phyloP scores from a whole-genome alignment of 2,113 vertebrate species.

The Zeus faber region DNA sequence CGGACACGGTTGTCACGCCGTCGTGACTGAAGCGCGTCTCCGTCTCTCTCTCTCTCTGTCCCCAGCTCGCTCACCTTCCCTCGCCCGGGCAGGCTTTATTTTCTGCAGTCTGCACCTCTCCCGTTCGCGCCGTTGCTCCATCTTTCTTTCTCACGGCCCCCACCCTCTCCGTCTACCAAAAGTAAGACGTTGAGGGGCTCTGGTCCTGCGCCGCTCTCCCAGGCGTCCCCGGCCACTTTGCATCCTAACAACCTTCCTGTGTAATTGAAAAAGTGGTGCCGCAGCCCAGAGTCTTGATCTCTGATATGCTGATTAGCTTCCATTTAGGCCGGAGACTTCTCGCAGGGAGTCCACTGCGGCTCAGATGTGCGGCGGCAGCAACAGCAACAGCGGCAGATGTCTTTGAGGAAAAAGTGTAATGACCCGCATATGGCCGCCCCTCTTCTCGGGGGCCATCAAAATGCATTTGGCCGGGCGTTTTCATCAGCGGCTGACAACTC shows the following conservation, averaged over 20 bases:
- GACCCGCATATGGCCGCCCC: slow-evolving; percentile 61
- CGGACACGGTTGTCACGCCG: too few relatives aligned
- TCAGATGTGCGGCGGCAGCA: too few relatives aligned
- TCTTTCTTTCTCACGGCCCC: slow-evolving; percentile 2
- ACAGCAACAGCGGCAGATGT: slow-evolving; percentile 52
- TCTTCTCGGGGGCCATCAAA: slow-evolving; percentile 53
- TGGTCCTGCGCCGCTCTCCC: slow-evolving; percentile 61
- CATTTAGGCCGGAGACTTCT: slow-evolving; percentile 62
- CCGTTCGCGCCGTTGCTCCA: slow-evolving; percentile 7
- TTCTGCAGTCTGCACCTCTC: slow-evolving; percentile 24
- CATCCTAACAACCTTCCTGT: slow-evolving; percentile 74
- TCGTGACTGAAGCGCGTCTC: too few relatives aligned
- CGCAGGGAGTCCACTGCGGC: slow-evolving; percentile 46
- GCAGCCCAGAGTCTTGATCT: slow-evolving; percentile 65
- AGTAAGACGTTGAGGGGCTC: slow-evolving; percentile 58
- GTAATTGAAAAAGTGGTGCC: slow-evolving; percentile 74
- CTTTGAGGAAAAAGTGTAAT: slow-evolving; percentile 64
- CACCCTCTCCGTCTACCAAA: slow-evolving; percentile 26
- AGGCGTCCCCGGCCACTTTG: slow-evolving; percentile 62
- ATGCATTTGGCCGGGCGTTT: slow-evolving; percentile 53
- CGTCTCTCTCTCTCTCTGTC: background rate
- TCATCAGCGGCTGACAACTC: slow-evolving; percentile 59
- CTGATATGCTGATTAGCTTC: slow-evolving; percentile 69
- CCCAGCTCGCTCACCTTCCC: background rate
- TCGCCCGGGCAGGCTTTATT: too few relatives aligned